Conservation (phyloP, 2,113 vertebrate genomes). For the Conger conger region DNA sequence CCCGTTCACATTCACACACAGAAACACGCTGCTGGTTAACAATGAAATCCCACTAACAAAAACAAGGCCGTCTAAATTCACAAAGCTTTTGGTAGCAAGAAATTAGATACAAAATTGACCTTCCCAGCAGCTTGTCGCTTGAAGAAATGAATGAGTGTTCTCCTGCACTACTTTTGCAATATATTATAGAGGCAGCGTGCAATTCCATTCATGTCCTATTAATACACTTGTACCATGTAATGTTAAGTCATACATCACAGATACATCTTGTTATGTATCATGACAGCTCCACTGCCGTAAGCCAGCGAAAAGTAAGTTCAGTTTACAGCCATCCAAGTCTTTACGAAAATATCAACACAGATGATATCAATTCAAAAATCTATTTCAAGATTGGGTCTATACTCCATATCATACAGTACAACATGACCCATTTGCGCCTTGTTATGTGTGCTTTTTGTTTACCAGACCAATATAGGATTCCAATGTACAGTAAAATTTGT, state of each 20-base stretch:
- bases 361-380: not conserved
- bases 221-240: not conserved
- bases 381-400: not conserved
- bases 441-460: not conserved
- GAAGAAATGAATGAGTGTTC: not conserved
- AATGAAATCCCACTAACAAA: conserved; percentile 5
- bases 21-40: not conserved
- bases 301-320: not conserved
- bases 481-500: too few relatives aligned
- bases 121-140: not conserved
- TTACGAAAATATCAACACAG: not conserved
- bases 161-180: not conserved
- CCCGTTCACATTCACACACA: not conserved
- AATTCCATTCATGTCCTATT: not conserved
- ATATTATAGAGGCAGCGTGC: not conserved
- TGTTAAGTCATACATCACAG: not conserved
- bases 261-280: not conserved
- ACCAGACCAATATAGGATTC: not conserved
- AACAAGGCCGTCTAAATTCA: not conserved
- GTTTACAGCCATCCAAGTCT: not conserved
- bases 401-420: not conserved
- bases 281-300: not conserved
- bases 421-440: not conserved
- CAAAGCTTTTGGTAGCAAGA: conserved; percentile 4
- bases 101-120: not conserved